These are phyloP conservation scores for Cantharis rustica DNA, from an alignment of 2,888 invertebrate species.

Conservation along the genomic window DNA sequence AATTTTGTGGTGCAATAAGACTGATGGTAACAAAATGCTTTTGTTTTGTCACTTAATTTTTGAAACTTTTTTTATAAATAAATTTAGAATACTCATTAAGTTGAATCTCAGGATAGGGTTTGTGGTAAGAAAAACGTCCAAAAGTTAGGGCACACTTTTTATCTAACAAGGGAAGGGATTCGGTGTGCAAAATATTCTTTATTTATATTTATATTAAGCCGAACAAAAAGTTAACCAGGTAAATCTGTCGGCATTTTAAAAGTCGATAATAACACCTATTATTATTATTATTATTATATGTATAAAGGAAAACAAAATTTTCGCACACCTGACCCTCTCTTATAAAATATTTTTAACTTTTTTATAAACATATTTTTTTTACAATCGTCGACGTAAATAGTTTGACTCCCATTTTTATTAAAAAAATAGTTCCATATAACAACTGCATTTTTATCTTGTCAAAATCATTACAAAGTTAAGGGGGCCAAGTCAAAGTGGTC, in stretches of 20 bases:
- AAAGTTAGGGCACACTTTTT: not conserved
- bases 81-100: not conserved
- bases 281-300: too few relatives aligned
- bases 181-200: too few relatives aligned
- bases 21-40: not conserved
- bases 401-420: not conserved
- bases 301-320: too few relatives aligned
- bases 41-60: not conserved
- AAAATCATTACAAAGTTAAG: not conserved
- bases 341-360: not conserved
- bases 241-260: too few relatives aligned
- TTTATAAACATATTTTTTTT: not conserved
- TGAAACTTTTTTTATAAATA: not conserved
- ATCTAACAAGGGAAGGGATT: not conserved
- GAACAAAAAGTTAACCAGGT: too few relatives aligned
- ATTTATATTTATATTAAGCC: too few relatives aligned
- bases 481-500: not conserved
- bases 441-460: not conserved
- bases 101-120: not conserved
- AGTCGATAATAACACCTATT: too few relatives aligned
- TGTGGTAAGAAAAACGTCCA: not conserved
- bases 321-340: too few relatives aligned
- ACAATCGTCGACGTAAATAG: not conserved
- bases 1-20: not conserved
- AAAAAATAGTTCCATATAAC: not conserved